These are phyloP conservation scores for Manis javanica DNA, from an alignment of 2,797 vertebrate genomes.

Conservation along the genomic window DNA sequence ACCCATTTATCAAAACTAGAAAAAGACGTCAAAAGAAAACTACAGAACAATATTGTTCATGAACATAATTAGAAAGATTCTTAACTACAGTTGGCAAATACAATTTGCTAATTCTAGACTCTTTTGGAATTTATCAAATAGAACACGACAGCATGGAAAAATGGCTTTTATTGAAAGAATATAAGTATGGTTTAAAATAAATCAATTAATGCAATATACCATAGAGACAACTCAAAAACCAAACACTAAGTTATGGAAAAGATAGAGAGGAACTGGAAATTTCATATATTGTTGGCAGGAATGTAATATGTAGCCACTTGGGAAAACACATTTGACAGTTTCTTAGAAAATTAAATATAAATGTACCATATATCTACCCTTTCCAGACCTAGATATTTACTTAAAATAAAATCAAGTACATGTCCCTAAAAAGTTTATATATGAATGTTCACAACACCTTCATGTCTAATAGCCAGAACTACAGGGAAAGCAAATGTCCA, in stretches of 20 bases:
- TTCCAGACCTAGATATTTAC: not conserved
- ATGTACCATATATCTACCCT: not conserved
- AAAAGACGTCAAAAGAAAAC: not conserved
- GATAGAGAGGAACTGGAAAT: not conserved
- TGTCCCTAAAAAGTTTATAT: not conserved
- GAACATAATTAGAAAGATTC: not conserved
- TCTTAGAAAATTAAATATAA: not conserved
- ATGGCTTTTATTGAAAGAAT: not conserved
- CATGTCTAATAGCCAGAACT: not conserved
- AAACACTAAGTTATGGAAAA: not conserved
- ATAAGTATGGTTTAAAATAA: not conserved
- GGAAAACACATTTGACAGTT: not conserved
- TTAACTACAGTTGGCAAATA: not conserved
- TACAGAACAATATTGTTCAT: not conserved
- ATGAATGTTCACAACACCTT: not conserved
- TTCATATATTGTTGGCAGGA: not conserved
- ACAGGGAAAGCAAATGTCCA: not conserved
- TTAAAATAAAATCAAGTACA: not conserved
- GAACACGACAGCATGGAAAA: not conserved
- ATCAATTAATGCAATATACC: not conserved
- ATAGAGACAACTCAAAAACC: not conserved
- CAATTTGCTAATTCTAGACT: not conserved
- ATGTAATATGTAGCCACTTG: not conserved
- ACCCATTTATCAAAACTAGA: not conserved
- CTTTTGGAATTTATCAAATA: not conserved